These are phyloP conservation scores for Steatornis caripensis DNA, from an alignment of 2,113 vertebrate genomes.

Conservation along the genomic window DNA sequence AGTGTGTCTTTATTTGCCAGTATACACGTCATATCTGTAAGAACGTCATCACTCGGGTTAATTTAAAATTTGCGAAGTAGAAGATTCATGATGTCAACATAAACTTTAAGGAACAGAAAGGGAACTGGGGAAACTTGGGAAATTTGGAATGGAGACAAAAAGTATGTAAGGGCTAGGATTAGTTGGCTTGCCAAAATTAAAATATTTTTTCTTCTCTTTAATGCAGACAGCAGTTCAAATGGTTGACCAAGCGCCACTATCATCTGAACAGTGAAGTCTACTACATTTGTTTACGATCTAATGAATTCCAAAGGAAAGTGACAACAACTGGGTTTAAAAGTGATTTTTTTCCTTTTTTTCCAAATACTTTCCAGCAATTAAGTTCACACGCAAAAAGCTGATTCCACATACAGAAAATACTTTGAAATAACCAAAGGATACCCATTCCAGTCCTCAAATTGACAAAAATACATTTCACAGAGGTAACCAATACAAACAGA, in stretches of 20 bases:
- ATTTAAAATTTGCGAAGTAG: conserved; percentile 12
- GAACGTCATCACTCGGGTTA: not conserved
- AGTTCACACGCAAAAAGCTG: conserved; percentile 38
- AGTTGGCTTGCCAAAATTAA: not conserved
- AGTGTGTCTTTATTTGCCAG: conserved; percentile 49
- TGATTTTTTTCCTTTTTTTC: not conserved
- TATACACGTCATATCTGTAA: not conserved
- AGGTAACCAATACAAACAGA: not conserved
- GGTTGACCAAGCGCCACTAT: not conserved
- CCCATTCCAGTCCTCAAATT: not conserved
- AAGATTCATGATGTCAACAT: not conserved
- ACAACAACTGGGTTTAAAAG: not conserved
- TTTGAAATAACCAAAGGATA: conserved; percentile 7
- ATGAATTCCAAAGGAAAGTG: conserved; percentile 14
- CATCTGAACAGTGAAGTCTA: not conserved
- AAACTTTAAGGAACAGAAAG: not conserved
- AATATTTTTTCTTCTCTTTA: not conserved
- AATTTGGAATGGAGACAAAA: not conserved
- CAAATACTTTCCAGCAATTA: conserved; percentile 2
- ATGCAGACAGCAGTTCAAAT: not conserved
- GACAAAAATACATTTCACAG: conserved; percentile 44
- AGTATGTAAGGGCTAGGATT: not conserved
- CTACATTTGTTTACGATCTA: not conserved
- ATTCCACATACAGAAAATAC: not conserved
- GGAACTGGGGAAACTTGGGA: not conserved